Percentiles rank a stretch among this genome's conserved stretches.
Evolutionary conservation across 2,888 invertebrate genomes (phyloP).

Genomic region (Lasioglossum lativentre): DNA sequence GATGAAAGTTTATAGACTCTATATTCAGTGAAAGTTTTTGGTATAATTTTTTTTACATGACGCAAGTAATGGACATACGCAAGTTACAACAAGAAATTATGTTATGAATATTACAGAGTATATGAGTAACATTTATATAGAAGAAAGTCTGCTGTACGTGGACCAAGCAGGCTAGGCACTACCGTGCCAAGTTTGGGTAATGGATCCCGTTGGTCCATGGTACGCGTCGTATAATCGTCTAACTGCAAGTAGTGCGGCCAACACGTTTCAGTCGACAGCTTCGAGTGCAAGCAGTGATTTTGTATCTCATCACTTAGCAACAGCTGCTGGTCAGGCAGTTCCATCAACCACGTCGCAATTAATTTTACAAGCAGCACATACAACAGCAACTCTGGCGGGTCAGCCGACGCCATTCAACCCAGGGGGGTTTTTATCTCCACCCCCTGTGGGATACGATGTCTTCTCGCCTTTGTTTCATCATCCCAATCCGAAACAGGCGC

Average conservation of each 20-base stretch:
- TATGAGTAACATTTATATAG: conserved; percentile 58
- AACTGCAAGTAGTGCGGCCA: conserved; percentile 89
- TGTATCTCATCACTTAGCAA: conserved; percentile 83
- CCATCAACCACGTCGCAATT: conserved; percentile 88
- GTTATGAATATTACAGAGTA: conserved; percentile 73
- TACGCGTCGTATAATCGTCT: conserved; percentile 94
- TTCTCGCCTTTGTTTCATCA: conserved; percentile 94
- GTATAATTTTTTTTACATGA: conserved; percentile 38
- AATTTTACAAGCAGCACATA: conserved; percentile 88
- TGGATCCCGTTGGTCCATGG: conserved; percentile 97
- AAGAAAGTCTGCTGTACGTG: conserved; percentile 70
- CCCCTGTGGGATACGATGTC: conserved; percentile 92
- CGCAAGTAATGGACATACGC: conserved; percentile 37
- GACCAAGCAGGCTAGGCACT: conserved; percentile 75
- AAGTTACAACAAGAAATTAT: conserved; percentile 64
- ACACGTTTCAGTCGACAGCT: conserved; percentile 87
- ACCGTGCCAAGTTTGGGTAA: conserved; percentile 84
- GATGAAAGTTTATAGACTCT: conserved; percentile 44
- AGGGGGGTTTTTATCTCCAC: conserved; percentile 90
- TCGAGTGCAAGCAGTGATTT: conserved; percentile 89
- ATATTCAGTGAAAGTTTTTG: conserved; percentile 48
- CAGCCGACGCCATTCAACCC: conserved; percentile 90
- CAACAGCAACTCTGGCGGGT: conserved; percentile 87
- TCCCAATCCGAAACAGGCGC: conserved; percentile 89
- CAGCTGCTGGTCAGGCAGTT: conserved; percentile 85